Evolutionary conservation across 2,113 vertebrate species (phyloP).

Genomic region (Pipa parva): DNA sequence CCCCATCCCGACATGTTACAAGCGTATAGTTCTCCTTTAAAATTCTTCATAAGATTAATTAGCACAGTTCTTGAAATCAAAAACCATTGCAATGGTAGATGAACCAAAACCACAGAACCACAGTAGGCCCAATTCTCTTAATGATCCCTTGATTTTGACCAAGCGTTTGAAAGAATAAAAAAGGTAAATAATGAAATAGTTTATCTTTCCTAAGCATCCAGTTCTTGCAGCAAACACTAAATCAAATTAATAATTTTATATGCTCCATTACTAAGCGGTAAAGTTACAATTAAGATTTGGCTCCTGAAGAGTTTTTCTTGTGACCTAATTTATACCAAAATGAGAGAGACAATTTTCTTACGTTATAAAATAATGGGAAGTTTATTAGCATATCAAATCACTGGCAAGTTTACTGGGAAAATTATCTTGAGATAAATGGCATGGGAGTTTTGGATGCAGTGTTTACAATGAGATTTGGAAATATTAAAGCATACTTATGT

Average conservation of each 20-base stretch:
- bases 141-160: neutral
- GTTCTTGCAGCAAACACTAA: neutral
- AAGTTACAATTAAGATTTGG: constrained; percentile 17
- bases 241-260: neutral
- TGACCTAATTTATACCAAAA: constrained; percentile 22
- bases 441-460: constrained; percentile 1
- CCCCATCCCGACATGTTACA: too few species aligned
- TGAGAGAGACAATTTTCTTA: constrained; percentile 3
- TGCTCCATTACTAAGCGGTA: neutral
- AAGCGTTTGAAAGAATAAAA: neutral
- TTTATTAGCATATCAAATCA: constrained; percentile 16
- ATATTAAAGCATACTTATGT: constrained; percentile 21
- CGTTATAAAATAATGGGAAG: constrained; percentile 16
- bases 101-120: too few species aligned
- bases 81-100: too few species aligned
- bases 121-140: too few species aligned
- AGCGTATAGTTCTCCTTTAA: too few species aligned
- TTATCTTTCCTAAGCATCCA: neutral
- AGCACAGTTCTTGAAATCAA: too few species aligned
- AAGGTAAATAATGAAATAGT: neutral
- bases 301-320: neutral
- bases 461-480: constrained; percentile 18
- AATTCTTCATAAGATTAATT: too few species aligned
- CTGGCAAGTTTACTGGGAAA: neutral
- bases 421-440: constrained; percentile 1